These are phyloP conservation scores for Brachycybe producta DNA, from an alignment of 2,888 invertebrate genomes.

Conservation along the genomic window DNA sequence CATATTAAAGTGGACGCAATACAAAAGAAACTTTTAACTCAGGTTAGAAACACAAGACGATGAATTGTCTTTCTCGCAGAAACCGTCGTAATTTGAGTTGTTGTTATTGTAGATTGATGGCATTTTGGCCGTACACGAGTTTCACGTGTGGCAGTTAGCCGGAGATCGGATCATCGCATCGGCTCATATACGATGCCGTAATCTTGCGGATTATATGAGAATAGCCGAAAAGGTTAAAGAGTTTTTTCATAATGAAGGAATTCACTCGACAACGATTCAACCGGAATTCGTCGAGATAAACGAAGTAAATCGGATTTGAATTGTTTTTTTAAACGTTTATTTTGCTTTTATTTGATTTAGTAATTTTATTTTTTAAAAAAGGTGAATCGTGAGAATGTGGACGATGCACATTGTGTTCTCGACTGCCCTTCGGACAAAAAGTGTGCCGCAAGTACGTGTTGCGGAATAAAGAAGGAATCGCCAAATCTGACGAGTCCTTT, in stretches of 20 bases:
- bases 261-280: conserved; percentile 96
- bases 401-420: conserved; percentile 54
- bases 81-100: not conserved
- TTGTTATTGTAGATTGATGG: conserved; percentile 54
- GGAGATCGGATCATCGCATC: conserved; percentile 94
- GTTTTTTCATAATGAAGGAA: conserved; percentile 81
- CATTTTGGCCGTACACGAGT: conserved; percentile 89
- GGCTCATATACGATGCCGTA: conserved; percentile 88
- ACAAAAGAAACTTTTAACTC: conserved; percentile 68
- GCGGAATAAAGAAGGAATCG: conserved; percentile 40
- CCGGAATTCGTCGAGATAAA: conserved; percentile 78
- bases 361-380: not conserved
- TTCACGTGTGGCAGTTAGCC: conserved; percentile 96
- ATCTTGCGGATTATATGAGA: conserved; percentile 90
- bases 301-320: conserved; percentile 32
- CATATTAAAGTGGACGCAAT: conserved; percentile 86
- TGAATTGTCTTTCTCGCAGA: not conserved
- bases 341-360: not conserved
- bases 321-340: conserved; percentile 12
- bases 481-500: conserved; percentile 2
- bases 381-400: conserved; percentile 27
- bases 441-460: conserved; percentile 77
- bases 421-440: conserved; percentile 67
- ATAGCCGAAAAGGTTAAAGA: conserved; percentile 53
- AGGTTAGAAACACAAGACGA: conserved; percentile 36